Evolutionary conservation across 2,888 invertebrate species (phyloP).

Genomic region (Apamea anceps): DNA sequence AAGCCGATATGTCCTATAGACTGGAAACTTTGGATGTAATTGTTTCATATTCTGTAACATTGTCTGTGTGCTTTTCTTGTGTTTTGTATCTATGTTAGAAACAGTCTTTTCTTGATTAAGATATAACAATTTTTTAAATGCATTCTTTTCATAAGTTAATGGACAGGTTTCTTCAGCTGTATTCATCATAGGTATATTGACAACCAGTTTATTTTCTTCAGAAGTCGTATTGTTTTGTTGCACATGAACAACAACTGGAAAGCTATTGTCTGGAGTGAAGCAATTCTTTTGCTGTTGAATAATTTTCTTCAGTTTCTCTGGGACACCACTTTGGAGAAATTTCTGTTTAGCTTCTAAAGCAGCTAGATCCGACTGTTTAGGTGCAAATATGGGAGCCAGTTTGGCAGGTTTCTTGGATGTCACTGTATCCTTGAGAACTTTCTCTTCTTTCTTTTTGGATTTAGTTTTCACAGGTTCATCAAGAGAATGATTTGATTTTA

Average conservation of each 20-base stretch:
- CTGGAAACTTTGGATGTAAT: slow-evolving; percentile 91
- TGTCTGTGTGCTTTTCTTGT: slow-evolving; percentile 66
- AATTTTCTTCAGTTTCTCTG: slow-evolving; percentile 91
- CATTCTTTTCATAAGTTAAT: slow-evolving; percentile 47
- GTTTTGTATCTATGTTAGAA: slow-evolving; percentile 39
- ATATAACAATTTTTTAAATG: slow-evolving; percentile 70
- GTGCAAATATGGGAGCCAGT: slow-evolving; percentile 93
- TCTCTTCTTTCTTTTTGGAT: slow-evolving; percentile 52
- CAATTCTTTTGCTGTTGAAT: slow-evolving; percentile 86
- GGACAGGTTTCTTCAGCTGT: slow-evolving; percentile 36
- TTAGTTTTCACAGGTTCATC: slow-evolving; percentile 33
- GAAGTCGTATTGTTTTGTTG: slow-evolving; percentile 82
- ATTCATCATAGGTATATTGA: slow-evolving; percentile 46
- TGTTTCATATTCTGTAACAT: slow-evolving; percentile 89
- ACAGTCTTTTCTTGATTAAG: slow-evolving; percentile 43
- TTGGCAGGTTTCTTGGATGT: slow-evolving; percentile 77
- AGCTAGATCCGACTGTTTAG: slow-evolving; percentile 91
- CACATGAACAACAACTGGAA: slow-evolving; percentile 92
- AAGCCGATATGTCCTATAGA: slow-evolving; percentile 91
- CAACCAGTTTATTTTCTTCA: slow-evolving; percentile 4
- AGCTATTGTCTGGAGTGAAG: slow-evolving; percentile 84
- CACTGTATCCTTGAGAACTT: slow-evolving; percentile 45
- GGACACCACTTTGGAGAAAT: slow-evolving; percentile 93
- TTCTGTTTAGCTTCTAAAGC: slow-evolving; percentile 91
- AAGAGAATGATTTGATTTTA: slow-evolving; percentile 17